Evolutionary conservation across 2,797 vertebrate species (phyloP).

Genomic region (Melanogrammus aeglefinus): DNA sequence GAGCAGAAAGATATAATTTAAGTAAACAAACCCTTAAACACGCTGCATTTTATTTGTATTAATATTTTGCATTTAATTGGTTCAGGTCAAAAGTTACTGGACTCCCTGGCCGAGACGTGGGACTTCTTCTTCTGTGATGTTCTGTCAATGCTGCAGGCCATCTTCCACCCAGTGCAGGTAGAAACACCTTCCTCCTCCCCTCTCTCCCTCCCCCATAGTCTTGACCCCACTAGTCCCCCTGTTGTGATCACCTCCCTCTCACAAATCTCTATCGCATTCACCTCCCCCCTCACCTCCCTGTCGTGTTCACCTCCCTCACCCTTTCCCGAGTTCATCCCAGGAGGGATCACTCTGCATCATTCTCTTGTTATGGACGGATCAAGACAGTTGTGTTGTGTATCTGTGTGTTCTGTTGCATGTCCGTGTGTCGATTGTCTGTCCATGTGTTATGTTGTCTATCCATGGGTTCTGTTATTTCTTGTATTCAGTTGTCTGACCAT

Average conservation of each 20-base stretch:
- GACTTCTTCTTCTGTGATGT: slow-evolving; percentile 98
- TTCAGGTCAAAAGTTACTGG: slow-evolving; percentile 94
- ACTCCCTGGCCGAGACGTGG: slow-evolving; percentile 97
- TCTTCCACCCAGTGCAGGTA: slow-evolving; percentile 98
- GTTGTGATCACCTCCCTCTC: background rate
- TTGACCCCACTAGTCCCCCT: background rate
- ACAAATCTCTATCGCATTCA: background rate
- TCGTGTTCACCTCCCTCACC: background rate
- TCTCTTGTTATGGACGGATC: background rate
- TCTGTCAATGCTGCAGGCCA: slow-evolving; percentile 93
- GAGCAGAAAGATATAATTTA: background rate
- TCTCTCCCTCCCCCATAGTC: background rate
- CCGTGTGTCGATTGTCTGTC: no score
- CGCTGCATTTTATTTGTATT: background rate
- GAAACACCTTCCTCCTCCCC: background rate
- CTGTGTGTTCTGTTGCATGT: background rate
- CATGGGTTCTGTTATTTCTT: no score
- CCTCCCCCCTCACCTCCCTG: background rate
- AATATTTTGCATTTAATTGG: background rate
- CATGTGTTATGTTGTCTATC: no score
- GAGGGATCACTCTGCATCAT: background rate
- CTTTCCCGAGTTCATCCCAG: background rate
- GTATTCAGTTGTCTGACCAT: no score
- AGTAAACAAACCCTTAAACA: background rate
- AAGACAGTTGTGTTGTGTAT: background rate